Conservation (phyloP, 2,113 vertebrate species). For the Mesembrinibis cayennensis region DNA sequence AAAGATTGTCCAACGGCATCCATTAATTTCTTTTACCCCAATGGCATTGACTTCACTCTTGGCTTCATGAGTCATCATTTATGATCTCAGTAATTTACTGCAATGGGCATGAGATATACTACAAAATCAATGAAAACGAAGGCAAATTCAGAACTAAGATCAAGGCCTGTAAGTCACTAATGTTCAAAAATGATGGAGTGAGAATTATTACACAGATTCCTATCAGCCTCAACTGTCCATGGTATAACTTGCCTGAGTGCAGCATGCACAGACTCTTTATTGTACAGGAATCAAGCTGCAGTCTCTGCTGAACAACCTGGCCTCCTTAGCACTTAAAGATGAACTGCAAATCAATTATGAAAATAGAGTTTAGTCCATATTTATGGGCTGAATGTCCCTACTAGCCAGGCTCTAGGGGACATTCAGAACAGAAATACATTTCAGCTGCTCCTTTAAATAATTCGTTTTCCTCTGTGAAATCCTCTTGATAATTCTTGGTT, state of each 20-base stretch:
- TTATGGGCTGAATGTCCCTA: conserved; percentile 43
- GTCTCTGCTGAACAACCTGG: neutral
- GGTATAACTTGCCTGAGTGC: neutral
- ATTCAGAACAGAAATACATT: conserved; percentile 53
- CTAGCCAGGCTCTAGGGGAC: conserved; percentile 29
- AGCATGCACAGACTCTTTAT: neutral
- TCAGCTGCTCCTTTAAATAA: conserved; percentile 39
- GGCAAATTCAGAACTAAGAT: conserved; percentile 53
- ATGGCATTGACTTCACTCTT: conserved; percentile 20
- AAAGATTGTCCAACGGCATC: neutral
- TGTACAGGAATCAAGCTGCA: conserved; percentile 3
- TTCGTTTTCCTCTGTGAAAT: conserved; percentile 23
- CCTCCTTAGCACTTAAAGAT: conserved; percentile 48
- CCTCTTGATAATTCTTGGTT: neutral
- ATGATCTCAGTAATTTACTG: conserved; percentile 51
- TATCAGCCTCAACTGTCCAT: neutral
- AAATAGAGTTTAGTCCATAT: conserved; percentile 58
- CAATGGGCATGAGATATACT: conserved; percentile 39
- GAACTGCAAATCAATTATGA: conserved; percentile 66
- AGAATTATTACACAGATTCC: conserved; percentile 37
- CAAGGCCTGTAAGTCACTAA: conserved; percentile 43
- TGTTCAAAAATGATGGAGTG: neutral
- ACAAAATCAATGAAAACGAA: conserved; percentile 62
- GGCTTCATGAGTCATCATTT: conserved; percentile 51
- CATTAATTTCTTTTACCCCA: conserved; percentile 37